These are phyloP conservation scores for Zoanthus sansibaricus DNA, from an alignment of 92 coral and sea anemone genomes.

Conservation along the genomic window DNA sequence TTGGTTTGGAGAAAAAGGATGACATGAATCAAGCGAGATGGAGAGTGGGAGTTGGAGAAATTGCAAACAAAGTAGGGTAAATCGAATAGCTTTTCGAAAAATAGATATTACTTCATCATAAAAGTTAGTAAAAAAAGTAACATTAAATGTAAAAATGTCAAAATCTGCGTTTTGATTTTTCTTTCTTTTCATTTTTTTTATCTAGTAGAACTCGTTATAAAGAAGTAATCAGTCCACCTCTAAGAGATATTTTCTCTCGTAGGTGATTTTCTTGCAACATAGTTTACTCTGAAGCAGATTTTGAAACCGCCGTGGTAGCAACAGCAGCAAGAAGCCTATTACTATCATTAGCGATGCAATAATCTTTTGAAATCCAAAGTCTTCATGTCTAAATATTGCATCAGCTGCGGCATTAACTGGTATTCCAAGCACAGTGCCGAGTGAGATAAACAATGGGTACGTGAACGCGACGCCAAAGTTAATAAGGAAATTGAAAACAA, in stretches of 20 bases:
- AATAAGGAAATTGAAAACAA: conserved; percentile 79
- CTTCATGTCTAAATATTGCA: conserved; percentile 66
- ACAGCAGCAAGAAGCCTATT: conserved; percentile 71
- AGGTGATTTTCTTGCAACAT: background rate
- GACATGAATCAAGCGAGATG: too few relatives aligned
- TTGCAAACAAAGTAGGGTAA: too few relatives aligned
- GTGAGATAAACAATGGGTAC: conserved; percentile 88
- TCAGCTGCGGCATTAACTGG: conserved; percentile 88
- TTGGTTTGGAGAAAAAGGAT: too few relatives aligned
- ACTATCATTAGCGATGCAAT: conserved; percentile 77
- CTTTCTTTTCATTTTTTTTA: background rate
- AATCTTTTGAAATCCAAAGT: conserved; percentile 70
- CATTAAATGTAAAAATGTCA: too few relatives aligned
- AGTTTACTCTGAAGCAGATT: conserved; percentile 8
- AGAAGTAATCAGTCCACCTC: background rate
- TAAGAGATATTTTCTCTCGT: background rate
- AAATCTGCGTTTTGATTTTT: background rate
- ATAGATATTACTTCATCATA: too few relatives aligned
- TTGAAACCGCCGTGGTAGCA: conserved; percentile 49
- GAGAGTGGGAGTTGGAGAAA: too few relatives aligned
- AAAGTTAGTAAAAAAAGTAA: too few relatives aligned
- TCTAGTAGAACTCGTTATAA: too few relatives aligned
- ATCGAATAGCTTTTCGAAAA: too few relatives aligned
- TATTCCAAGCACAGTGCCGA: conserved; percentile 91
- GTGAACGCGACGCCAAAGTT: conserved; percentile 94